Conservation (phyloP, 2,113 vertebrate species). For the Peucedramus taeniatus region DNA sequence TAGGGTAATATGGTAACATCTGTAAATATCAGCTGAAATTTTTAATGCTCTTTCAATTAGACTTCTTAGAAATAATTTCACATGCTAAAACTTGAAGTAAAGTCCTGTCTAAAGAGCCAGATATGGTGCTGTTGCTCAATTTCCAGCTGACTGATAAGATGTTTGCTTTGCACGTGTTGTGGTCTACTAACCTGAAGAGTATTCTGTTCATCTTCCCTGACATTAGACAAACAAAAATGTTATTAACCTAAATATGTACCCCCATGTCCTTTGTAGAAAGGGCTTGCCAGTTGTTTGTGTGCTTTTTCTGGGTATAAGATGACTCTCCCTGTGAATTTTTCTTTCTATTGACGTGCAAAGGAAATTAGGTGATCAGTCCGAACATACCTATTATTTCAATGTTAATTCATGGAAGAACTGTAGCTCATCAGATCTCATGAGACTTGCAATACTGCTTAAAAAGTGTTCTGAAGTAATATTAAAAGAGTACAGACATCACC, state of each 20-base stretch:
- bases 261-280: neutral
- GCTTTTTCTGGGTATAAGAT: neutral
- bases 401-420: neutral
- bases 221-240: neutral
- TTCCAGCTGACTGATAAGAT: neutral
- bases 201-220: neutral
- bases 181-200: neutral
- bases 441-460: neutral
- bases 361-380: neutral
- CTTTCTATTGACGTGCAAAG: neutral
- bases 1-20: neutral
- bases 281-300: neutral
- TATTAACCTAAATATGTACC: neutral
- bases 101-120: too few relatives aligned
- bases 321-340: neutral
- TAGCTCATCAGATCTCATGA: neutral
- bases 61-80: neutral
- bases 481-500: neutral
- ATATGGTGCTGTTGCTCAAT: neutral
- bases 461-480: neutral
- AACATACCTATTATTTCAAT: neutral
- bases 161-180: neutral
- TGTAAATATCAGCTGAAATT: neutral
- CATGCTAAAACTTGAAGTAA: neutral
- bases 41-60: neutral